phyloP scores from a whole-genome alignment of 2,113 vertebrate genomes.

The Hirundichthys speculiger region DNA sequence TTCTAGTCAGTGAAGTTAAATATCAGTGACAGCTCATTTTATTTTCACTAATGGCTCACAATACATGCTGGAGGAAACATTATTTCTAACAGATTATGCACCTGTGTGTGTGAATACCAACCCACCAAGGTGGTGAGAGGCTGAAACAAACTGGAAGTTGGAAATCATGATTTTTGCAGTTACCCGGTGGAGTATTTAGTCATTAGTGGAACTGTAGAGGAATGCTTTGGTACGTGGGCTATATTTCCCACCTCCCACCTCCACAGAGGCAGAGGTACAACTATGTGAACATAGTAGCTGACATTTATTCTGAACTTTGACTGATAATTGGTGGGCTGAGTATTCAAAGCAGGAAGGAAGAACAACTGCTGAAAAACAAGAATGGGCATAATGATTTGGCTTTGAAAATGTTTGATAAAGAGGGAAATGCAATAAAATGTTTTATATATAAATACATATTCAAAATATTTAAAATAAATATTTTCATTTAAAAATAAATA shows the following conservation, averaged over 20 bases:
- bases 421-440: too few species aligned
- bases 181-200: not conserved
- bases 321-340: too few species aligned
- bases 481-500: too few species aligned
- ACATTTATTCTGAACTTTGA: too few species aligned
- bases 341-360: too few species aligned
- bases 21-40: slow-evolving; percentile 4
- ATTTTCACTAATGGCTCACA: slow-evolving; percentile 13
- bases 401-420: too few species aligned
- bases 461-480: too few species aligned
- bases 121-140: slow-evolving; percentile 13
- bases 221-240: not conserved
- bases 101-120: slow-evolving; percentile 32
- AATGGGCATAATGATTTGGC: too few species aligned
- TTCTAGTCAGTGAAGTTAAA: slow-evolving; percentile 12
- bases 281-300: too few species aligned
- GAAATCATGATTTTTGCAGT: not conserved
- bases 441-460: too few species aligned
- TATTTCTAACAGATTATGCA: slow-evolving; percentile 10
- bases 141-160: not conserved
- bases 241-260: not conserved
- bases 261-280: too few species aligned
- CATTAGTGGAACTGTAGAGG: not conserved
- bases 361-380: too few species aligned
- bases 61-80: not conserved